A percentile compares a stretch with the other conserved stretches of the same genome.
Evolutionary conservation across 2,113 vertebrate genomes (phyloP).

Genomic region (Ascaphus truei): DNA sequence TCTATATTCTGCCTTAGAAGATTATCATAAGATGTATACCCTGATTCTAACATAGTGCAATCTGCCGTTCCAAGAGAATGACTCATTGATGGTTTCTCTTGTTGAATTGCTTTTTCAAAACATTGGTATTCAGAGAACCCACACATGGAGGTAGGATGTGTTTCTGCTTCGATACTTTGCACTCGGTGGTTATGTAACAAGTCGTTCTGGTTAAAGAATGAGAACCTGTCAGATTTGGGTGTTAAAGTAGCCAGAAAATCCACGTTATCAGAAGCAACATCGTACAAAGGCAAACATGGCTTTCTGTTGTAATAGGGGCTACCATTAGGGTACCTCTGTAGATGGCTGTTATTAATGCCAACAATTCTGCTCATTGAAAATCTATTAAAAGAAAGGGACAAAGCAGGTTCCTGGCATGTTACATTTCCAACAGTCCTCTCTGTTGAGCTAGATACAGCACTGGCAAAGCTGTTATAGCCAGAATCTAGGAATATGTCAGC

Average conservation of each 20-base stretch:
- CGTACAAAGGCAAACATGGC: background rate
- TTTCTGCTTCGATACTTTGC: background rate
- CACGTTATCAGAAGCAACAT: background rate
- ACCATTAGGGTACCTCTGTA: background rate
- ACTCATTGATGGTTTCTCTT: background rate
- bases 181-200: too few relatives aligned
- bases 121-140: background rate
- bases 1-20: background rate
- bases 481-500: background rate
- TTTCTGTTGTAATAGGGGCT: conserved; percentile 1
- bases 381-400: background rate
- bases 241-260: background rate
- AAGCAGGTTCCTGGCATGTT: background rate
- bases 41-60: background rate
- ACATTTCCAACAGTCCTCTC: background rate
- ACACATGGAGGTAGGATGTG: background rate
- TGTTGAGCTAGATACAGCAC: background rate
- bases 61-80: background rate
- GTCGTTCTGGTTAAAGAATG: background rate
- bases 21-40: conserved; percentile 7
- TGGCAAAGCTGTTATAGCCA: conserved; percentile 10
- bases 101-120: conserved; percentile 3
- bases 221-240: background rate
- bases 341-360: background rate
- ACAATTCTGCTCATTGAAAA: background rate